Evolutionary conservation across 2,888 invertebrate genomes (phyloP), one percentile per base, ranked within the genome.

Genomic region (Tiliacea citrago): DNA sequence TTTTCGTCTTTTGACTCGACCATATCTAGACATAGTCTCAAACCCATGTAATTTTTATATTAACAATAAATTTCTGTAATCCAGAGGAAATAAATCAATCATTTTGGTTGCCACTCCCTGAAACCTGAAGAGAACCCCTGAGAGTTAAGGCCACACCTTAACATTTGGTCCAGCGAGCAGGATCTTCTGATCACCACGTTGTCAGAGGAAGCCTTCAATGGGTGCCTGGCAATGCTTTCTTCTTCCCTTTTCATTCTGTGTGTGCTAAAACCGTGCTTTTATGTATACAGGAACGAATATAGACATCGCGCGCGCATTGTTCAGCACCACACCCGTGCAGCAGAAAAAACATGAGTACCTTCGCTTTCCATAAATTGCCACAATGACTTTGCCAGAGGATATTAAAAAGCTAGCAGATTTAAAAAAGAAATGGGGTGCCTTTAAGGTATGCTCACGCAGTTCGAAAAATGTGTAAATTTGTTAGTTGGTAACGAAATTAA

Each of bases 401-500:
- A 42, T 61, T 39, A 42, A 42, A 42, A 61, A 61, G n/a, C 42
- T 61, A 61, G 61, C 61, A 42, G 61, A 61, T 61, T 61, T 60
- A 39, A 60, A 60, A 60, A 6, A 9, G 39, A 60, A 60, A 60
- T 39, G 39, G 5, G 60, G 21, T 61, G 8, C 61, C 61, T 8
- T 61, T 42, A 61, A 13, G 61, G 42, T 42, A 61, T 61, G 42
- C 42, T 61, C 42, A 61, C 42, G 21, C 61, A 42, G n/a, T 42
- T 61, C n/a, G 39, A 61, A 39, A 61, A 61, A 42, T 62, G 62
- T 62, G 62, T 62, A 18, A 24, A 62, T 62, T 62, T 62, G 62
- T 62, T 62, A 10, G 45, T 62, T 1, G 62, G 45, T 18, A 47
- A 24, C 24, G 45, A 62, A 62, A 47, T 62, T 62, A 62, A 47